These are phyloP conservation scores for Cossypha caffra DNA, from an alignment of 2,797 vertebrate species.

Conservation along the genomic window DNA sequence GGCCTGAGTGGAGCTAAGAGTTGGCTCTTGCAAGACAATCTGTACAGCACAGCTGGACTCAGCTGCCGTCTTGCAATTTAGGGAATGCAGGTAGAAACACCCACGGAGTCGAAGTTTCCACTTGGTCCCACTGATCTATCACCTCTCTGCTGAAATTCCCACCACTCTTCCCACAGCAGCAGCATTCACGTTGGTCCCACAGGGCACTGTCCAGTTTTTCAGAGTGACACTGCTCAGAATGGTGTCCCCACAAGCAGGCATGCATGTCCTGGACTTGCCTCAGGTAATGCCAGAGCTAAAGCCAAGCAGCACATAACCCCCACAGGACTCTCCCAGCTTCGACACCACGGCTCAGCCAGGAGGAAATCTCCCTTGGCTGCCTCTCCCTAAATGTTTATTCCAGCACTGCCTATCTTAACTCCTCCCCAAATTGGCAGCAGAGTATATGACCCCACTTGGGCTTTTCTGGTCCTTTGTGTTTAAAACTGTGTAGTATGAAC, in stretches of 20 bases:
- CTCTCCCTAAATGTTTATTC: conserved; percentile 25
- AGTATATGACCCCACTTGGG: neutral
- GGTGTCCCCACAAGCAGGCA: neutral
- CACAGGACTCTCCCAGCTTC: neutral
- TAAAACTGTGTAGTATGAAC: neutral
- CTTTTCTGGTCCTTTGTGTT: neutral
- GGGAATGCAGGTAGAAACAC: neutral
- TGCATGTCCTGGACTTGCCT: neutral
- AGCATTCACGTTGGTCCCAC: neutral
- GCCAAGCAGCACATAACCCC: neutral
- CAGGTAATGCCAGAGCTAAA: neutral
- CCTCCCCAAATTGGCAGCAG: neutral
- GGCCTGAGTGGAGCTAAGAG: neutral
- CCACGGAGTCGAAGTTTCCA: rapidly evolving
- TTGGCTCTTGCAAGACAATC: neutral
- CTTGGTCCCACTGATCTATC: neutral
- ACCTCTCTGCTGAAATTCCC: neutral
- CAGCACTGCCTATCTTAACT: neutral
- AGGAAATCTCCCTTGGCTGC: conserved; percentile 24
- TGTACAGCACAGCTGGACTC: neutral
- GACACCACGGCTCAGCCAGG: neutral
- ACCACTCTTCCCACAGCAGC: neutral
- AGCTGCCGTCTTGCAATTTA: neutral
- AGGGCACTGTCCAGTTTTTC: neutral
- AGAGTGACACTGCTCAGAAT: neutral